Evolutionary conservation across 2,888 invertebrate genomes (phyloP), one percentile per base, ranked within the genome.

Genomic region (Drosophila recens): DNA sequence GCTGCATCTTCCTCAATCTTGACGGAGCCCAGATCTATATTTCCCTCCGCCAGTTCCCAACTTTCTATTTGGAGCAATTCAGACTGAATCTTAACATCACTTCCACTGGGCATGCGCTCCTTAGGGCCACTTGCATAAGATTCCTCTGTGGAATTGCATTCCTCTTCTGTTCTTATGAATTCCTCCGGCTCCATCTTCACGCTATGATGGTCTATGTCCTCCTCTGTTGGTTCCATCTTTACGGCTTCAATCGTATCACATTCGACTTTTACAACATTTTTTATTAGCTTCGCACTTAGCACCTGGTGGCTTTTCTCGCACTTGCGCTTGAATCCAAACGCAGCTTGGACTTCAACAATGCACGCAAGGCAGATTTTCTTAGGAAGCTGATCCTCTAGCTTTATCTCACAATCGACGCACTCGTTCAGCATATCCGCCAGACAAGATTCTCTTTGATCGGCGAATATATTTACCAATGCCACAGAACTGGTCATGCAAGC

Each of bases 401-500:
- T 30, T 8, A 79, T 74, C 3, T 63, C 27, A 11, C 23, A 56
- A 33, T 45, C 48, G 1, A 76, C 54, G 15, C 75, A 74, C 34
- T 74, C 75, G 8, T 56, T 45, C 6, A 76, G 27, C 63, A 76
- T 76, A 5, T 43, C 45, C 6, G 52, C 49, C 13, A 76, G 33
- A 17, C 42, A 66, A 1, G 79, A 70, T 13, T 46, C 11, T 1
- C 52, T 10, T 17, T 62, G 62, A 48, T 76, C 79, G 9, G 69
- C 23, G n/a, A 79, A 76, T 74, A 76, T 79, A 13, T 79, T 57
- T n/a, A 66, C 10, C 0, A 76, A 45, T 52, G 66, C 56, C 11
- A 53, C 62, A 1, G 79, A 66, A 8, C 38, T 49, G n/a, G 38
- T 45, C 79, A 76, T 59, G 49, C 76, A 76, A 48, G 70, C 49